These are phyloP conservation scores for Leptocoma aspasia DNA, from an alignment of 2,113 vertebrate genomes.

Conservation along the genomic window DNA sequence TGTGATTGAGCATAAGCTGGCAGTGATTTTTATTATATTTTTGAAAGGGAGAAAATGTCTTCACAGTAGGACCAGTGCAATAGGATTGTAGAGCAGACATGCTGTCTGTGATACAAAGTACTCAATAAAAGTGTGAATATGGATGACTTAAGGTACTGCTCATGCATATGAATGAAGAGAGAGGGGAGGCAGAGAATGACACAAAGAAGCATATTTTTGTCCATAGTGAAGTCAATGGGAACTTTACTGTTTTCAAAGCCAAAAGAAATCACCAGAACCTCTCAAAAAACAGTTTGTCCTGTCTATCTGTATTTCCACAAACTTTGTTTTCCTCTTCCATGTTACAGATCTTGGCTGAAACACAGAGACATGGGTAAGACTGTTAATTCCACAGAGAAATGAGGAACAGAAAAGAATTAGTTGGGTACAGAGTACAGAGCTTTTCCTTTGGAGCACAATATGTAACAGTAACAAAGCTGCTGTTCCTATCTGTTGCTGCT, in stretches of 20 bases:
- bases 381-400: not conserved
- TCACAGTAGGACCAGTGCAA: not conserved
- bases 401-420: not conserved
- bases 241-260: not conserved
- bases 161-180: not conserved
- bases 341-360: not conserved
- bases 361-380: not conserved
- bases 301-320: not conserved
- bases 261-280: not conserved
- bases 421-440: not conserved
- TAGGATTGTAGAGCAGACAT: not conserved
- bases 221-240: not conserved
- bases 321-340: not conserved
- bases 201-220: not conserved
- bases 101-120: not conserved
- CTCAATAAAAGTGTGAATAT: slow-evolving; percentile 27
- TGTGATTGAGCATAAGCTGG: not conserved
- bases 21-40: slow-evolving; percentile 8
- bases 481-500: not conserved
- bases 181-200: not conserved
- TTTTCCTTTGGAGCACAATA: not conserved
- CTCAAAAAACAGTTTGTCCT: not conserved
- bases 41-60: not conserved
- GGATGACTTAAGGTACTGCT: not conserved
- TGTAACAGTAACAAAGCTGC: not conserved